These are phyloP conservation scores for Synanceia verrucosa DNA, from an alignment of 2,797 vertebrate genomes.

Conservation along the genomic window DNA sequence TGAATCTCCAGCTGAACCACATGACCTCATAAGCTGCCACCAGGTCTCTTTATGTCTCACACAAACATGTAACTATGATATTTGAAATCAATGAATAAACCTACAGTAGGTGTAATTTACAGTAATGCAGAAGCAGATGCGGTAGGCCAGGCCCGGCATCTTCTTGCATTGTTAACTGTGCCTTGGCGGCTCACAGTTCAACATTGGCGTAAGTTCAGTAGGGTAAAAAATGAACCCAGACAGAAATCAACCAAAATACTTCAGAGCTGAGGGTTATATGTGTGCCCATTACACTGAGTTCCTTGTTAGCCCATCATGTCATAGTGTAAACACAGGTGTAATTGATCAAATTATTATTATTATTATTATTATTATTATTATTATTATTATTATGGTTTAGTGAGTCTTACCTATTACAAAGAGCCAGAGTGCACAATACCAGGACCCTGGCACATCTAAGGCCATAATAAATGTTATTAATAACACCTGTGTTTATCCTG, in stretches of 20 bases:
- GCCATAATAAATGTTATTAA: neutral
- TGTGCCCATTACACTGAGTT: neutral
- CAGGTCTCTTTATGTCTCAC: neutral
- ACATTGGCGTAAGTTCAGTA: neutral
- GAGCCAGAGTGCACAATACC: neutral
- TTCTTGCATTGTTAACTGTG: neutral
- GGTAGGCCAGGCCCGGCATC: neutral
- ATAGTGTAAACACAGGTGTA: neutral
- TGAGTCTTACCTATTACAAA: neutral
- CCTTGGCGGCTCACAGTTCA: neutral
- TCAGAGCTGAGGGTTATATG: neutral
- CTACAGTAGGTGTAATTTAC: neutral
- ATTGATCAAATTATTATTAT: neutral
- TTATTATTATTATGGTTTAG: neutral
- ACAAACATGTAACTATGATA: neutral
- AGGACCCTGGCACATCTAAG: too few species aligned
- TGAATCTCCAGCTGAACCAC: conserved; percentile 6
- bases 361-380: neutral
- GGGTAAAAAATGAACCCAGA: neutral
- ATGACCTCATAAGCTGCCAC: conserved; percentile 1
- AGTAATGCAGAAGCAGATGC: neutral
- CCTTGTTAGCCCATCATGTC: neutral
- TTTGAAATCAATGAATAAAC: neutral
- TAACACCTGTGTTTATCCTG: neutral
- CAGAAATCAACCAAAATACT: neutral